Conservation (phyloP, 2,888 invertebrate genomes). For the Drosophila formosana region DNA sequence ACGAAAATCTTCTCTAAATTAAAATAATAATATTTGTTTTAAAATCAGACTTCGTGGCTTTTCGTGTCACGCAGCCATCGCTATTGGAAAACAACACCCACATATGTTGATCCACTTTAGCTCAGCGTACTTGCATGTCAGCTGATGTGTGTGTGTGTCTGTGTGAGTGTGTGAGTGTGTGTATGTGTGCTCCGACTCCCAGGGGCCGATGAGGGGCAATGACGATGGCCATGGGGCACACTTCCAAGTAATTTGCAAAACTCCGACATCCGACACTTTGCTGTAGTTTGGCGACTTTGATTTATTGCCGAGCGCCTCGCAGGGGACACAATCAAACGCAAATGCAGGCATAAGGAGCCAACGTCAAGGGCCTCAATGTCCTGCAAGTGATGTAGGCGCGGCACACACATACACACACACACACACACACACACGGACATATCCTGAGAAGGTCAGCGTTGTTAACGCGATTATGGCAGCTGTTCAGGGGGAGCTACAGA, state of each 20-base stretch:
- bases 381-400: conserved; percentile 57
- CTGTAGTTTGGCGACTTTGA: conserved; percentile 79
- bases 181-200: conserved; percentile 15
- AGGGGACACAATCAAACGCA: conserved; percentile 65
- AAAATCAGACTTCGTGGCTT: background rate
- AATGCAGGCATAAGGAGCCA: conserved; percentile 61
- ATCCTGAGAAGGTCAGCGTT: conserved; percentile 43
- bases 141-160: conserved; percentile 21
- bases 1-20: too few relatives aligned
- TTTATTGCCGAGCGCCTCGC: conserved; percentile 71
- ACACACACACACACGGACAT: background rate
- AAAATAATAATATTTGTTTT: too few relatives aligned
- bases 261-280: conserved; percentile 74
- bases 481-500: conserved; percentile 26
- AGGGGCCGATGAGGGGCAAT: conserved; percentile 41
- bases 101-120: conserved; percentile 67
- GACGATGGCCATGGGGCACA: conserved; percentile 65
- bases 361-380: conserved; percentile 60
- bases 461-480: conserved; percentile 63
- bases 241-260: conserved; percentile 78
- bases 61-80: conserved; percentile 19
- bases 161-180: conserved; percentile 24
- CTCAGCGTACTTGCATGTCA: conserved; percentile 28
- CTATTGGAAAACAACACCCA: conserved; percentile 53
- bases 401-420: conserved; percentile 19